These are phyloP conservation scores for Steinernema khuongi DNA, from an alignment of 1,140 invertebrate species.

Conservation along the genomic window DNA sequence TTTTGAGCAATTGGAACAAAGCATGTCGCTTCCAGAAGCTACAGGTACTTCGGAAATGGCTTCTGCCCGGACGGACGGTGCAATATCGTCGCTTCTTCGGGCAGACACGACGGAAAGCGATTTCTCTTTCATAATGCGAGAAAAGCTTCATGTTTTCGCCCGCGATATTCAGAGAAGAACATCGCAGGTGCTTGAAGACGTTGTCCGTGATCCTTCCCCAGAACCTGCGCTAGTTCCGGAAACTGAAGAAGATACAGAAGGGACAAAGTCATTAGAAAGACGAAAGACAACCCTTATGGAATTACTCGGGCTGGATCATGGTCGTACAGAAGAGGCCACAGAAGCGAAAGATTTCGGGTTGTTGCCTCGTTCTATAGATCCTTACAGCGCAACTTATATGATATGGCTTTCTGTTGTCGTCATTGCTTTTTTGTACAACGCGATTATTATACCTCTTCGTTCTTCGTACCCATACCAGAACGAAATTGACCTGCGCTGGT, in stretches of 20 bases:
- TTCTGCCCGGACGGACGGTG: neutral
- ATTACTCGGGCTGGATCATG: neutral
- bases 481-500: constrained; percentile 66
- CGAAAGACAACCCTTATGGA: neutral
- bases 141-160: constrained; percentile 17
- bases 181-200: constrained; percentile 15
- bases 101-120: constrained; percentile 10
- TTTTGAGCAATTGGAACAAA: neutral
- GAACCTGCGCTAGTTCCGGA: constrained; percentile 16
- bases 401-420: constrained; percentile 76
- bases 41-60: neutral
- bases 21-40: neutral
- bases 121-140: constrained; percentile 25
- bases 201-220: constrained; percentile 16
- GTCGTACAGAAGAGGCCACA: neutral
- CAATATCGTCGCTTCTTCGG: neutral
- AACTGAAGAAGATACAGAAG: constrained; percentile 20
- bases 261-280: neutral
- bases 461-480: constrained; percentile 78
- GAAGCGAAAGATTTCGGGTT: constrained; percentile 5
- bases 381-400: constrained; percentile 67
- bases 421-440: constrained; percentile 77
- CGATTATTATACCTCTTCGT: constrained; percentile 76
- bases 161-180: constrained; percentile 17
- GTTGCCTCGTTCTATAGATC: constrained; percentile 37